Percentiles rank a stretch among this genome's conserved stretches.
phyloP scores from a whole-genome alignment of 2,113 vertebrate species.

The Sinocyclocheilus rhinocerous region DNA sequence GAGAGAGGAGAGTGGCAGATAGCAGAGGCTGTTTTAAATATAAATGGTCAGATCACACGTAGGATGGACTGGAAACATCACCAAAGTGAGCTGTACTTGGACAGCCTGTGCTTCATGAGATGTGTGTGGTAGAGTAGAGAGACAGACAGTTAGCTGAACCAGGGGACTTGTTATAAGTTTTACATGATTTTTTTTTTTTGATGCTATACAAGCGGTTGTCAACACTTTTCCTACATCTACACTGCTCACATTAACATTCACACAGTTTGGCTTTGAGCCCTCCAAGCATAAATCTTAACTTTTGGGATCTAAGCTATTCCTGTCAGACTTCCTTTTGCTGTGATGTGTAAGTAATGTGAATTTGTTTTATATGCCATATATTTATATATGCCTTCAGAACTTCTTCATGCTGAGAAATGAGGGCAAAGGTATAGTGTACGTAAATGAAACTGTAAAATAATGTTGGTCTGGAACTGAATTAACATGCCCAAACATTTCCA shows the following conservation, averaged over 20 bases:
- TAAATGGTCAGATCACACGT: neutral
- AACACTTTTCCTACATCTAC: slow-evolving; percentile 26
- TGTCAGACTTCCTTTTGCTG: neutral
- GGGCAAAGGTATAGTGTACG: slow-evolving; percentile 20
- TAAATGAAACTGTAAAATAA: slow-evolving; percentile 35
- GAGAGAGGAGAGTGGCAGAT: slow-evolving; percentile 18
- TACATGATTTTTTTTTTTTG: slow-evolving; percentile 1
- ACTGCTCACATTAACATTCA: slow-evolving; percentile 49
- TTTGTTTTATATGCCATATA: too few species aligned
- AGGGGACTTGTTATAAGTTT: slow-evolving; percentile 3
- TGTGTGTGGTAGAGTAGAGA: neutral
- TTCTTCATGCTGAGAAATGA: neutral
- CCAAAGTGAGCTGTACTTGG: neutral
- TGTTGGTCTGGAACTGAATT: slow-evolving; percentile 28
- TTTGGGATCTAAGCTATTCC: neutral
- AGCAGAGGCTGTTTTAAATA: neutral
- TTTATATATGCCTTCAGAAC: neutral
- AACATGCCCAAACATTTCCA: slow-evolving; percentile 48
- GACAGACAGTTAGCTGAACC: neutral
- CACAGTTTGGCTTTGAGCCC: slow-evolving; percentile 33
- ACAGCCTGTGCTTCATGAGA: neutral
- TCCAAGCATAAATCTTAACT: slow-evolving; percentile 33
- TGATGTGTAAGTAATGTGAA: neutral
- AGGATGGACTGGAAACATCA: neutral
- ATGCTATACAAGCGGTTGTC: slow-evolving; percentile 6